phyloP scores from a whole-genome alignment of 2,888 invertebrate species.

The Muschampia plurimacula region DNA sequence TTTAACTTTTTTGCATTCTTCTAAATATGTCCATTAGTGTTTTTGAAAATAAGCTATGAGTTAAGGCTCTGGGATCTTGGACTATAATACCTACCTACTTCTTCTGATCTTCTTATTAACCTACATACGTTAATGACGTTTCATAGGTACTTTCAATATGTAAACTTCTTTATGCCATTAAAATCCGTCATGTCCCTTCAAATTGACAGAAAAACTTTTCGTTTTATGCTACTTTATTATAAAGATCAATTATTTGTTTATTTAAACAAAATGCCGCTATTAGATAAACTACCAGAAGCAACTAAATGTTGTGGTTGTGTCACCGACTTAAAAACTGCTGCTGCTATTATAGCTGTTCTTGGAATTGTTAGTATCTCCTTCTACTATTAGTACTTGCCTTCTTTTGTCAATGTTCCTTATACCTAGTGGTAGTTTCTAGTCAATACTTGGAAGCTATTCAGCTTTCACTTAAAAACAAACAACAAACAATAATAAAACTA shows the following conservation, averaged over 20 bases:
- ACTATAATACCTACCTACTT: too few species aligned
- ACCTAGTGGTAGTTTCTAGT: neutral
- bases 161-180: too few species aligned
- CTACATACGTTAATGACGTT: too few species aligned
- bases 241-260: slow-evolving; percentile 26
- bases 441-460: neutral
- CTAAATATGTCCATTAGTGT: too few species aligned
- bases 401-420: neutral
- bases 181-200: slow-evolving; percentile 39
- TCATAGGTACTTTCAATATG: too few species aligned
- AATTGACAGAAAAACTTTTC: slow-evolving; percentile 41
- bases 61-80: too few species aligned
- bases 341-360: slow-evolving; percentile 66
- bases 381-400: neutral
- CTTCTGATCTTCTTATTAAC: too few species aligned
- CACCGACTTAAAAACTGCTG: slow-evolving; percentile 61
- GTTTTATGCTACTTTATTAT: slow-evolving; percentile 41
- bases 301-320: slow-evolving; percentile 61
- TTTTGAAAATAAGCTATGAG: too few species aligned
- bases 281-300: slow-evolving; percentile 27
- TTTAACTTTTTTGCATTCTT: too few species aligned
- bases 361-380: slow-evolving; percentile 59
- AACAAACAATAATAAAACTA: too few species aligned
- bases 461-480: too few species aligned
- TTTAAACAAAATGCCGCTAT: slow-evolving; percentile 37